A percentile compares a stretch with the other conserved stretches of the same genome.
Evolutionary conservation across 2,888 invertebrate genomes (phyloP).

Genomic region (Torymus auratus): DNA sequence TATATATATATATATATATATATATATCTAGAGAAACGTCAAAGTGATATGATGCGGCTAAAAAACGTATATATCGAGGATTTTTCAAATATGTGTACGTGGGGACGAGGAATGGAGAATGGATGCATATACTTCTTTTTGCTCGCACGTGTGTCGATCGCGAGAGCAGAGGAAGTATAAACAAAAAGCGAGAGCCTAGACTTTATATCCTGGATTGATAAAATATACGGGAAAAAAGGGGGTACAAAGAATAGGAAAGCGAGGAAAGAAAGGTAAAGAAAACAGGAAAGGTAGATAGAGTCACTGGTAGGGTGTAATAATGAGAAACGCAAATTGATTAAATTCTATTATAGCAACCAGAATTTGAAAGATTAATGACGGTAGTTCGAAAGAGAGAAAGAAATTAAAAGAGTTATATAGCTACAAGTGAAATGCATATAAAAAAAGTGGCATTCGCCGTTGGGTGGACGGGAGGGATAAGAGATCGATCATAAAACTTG

Average conservation of each 20-base stretch:
- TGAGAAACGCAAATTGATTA: constrained; percentile 31
- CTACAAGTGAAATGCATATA: constrained; percentile 29
- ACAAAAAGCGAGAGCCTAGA: no score
- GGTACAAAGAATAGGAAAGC: background rate
- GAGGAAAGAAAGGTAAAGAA: background rate
- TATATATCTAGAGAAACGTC: constrained; percentile 41
- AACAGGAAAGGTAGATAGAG: constrained; percentile 7
- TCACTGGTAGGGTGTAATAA: background rate
- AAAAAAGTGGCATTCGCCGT: constrained; percentile 15
- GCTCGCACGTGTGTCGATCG: no score
- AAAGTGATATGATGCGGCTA: constrained; percentile 49
- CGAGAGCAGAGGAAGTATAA: no score
- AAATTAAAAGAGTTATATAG: constrained; percentile 28
- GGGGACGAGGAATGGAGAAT: background rate
- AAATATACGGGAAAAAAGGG: constrained; percentile 4
- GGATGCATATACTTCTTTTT: no score
- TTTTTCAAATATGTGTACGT: constrained; percentile 6
- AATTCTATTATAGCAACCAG: constrained; percentile 8
- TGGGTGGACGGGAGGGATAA: constrained; percentile 17
- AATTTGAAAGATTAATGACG: constrained; percentile 20
- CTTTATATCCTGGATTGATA: no score
- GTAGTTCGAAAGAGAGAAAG: background rate
- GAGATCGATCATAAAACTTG: no score
- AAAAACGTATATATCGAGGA: constrained; percentile 12
- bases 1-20: no score